Base-by-base conservation (phyloP, 2,888 invertebrate genomes). In the Drosophila suboccidentalis region DNA sequence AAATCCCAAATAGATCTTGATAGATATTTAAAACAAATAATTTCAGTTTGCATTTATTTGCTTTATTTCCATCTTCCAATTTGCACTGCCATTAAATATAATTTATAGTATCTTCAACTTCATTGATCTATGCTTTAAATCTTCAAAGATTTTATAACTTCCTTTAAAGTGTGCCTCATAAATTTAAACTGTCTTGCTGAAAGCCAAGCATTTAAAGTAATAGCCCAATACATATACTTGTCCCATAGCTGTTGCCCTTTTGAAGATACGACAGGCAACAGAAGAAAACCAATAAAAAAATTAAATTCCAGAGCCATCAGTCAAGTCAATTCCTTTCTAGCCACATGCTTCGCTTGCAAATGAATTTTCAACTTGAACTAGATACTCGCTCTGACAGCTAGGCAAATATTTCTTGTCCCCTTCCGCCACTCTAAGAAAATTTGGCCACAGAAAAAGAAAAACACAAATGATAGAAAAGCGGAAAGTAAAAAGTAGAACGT, bases 271-370 rank as follows among this genome's bases (percentile, higher is more conserved):
- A 49, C 36, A 53, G 49, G 9, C 32, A 17, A 17, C 36, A 53
- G n/a, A 54, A 34, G 34, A 34, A 49, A 54, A 51, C 15, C 43
- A 46, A 49, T 38, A 54, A 44, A 57, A 57, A 57, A 59, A 63
- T 66, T 51, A 73, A 71, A 86, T 88, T 82, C 71, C 71, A 9
- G 11, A 58, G 70, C 69, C 76, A 89, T 89, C 79, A 78, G 54
- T 89, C 84, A 84, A 86, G 87, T 69, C 53, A 13, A 54, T 66
- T 65, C 41, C 47, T 41, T 68, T 64, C 46, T 19, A 17, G 78
- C 50, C 49, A 55, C 62, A 68, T 71, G 68, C 46, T 50, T 49
- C 50, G 81, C 46, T 65, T 75, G 36, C 69, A 77, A 85, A 82
- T 82, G 71, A 75, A 73, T 86, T 84, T 68, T 39, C 51, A 69